phyloP scores from a whole-genome alignment of 2,113 vertebrate genomes.

The Antigone vipio region DNA sequence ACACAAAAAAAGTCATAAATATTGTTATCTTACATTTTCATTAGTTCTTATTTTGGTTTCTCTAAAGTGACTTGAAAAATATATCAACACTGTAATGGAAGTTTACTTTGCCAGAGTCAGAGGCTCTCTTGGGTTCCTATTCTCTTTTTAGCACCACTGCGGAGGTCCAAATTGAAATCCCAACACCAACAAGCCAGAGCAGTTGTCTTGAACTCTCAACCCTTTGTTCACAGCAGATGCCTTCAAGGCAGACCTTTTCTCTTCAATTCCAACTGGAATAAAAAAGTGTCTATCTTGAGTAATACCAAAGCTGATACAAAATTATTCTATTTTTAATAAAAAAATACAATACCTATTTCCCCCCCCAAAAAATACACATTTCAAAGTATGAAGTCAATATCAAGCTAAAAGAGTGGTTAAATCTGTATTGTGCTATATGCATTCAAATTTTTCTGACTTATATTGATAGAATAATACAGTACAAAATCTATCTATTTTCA shows the following conservation, averaged over 20 bases:
- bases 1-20: background rate
- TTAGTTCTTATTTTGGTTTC: background rate
- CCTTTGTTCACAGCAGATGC: background rate
- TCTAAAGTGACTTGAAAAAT: background rate
- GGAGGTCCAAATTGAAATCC: background rate
- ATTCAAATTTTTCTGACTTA: background rate
- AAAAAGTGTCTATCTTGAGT: background rate
- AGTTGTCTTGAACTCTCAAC: background rate
- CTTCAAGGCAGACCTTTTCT: background rate
- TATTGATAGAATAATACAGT: rapidly evolving
- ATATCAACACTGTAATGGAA: background rate
- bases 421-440: background rate
- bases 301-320: background rate
- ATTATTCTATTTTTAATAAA: background rate
- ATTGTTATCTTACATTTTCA: background rate
- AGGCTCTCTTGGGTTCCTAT: background rate
- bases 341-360: background rate
- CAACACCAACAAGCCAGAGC: background rate
- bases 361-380: background rate
- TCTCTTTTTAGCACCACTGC: background rate
- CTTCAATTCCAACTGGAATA: background rate
- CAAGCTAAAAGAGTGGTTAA: background rate
- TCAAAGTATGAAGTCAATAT: background rate
- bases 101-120: background rate
- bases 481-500: background rate